A percentile compares a stretch with the other conserved stretches of the same genome.
These are phyloP conservation scores for Drosophila hamatofila DNA, from an alignment of 2,888 invertebrate species.

Conservation along the genomic window DNA sequence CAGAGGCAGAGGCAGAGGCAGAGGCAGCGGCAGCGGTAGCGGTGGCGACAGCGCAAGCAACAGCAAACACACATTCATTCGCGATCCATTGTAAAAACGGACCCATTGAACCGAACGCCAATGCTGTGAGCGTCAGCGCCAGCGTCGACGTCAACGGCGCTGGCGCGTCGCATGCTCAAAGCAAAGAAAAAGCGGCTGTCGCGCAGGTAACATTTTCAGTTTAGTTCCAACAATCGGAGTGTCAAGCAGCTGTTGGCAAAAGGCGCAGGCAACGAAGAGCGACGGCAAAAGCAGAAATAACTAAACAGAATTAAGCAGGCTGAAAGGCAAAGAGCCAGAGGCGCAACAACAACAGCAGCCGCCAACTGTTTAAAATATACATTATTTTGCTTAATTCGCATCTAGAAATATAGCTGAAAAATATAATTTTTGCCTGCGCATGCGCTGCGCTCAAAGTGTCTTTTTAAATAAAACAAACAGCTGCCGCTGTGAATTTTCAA, in stretches of 20 bases:
- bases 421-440: slow-evolving; percentile 53
- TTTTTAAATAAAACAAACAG: slow-evolving; percentile 58
- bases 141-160: slow-evolving; percentile 39
- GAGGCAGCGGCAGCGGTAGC: neutral
- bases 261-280: slow-evolving; percentile 21
- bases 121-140: slow-evolving; percentile 40
- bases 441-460: slow-evolving; percentile 60
- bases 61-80: slow-evolving; percentile 31
- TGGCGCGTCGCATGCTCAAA: slow-evolving; percentile 51
- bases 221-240: slow-evolving; percentile 80
- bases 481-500: slow-evolving; percentile 52
- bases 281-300: slow-evolving; percentile 7
- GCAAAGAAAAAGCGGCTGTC: slow-evolving; percentile 82
- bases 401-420: slow-evolving; percentile 27
- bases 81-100: slow-evolving; percentile 59
- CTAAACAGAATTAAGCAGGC: slow-evolving; percentile 2
- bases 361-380: slow-evolving; percentile 42
- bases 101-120: slow-evolving; percentile 44
- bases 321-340: slow-evolving; percentile 52
- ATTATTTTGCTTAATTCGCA: slow-evolving; percentile 37
- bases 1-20: neutral
- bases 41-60: slow-evolving; percentile 8
- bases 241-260: slow-evolving; percentile 46
- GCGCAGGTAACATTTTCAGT: slow-evolving; percentile 80
- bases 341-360: slow-evolving; percentile 1